Base-by-base conservation (phyloP, 2,113 vertebrate species). In the Maccullochella peelii region DNA sequence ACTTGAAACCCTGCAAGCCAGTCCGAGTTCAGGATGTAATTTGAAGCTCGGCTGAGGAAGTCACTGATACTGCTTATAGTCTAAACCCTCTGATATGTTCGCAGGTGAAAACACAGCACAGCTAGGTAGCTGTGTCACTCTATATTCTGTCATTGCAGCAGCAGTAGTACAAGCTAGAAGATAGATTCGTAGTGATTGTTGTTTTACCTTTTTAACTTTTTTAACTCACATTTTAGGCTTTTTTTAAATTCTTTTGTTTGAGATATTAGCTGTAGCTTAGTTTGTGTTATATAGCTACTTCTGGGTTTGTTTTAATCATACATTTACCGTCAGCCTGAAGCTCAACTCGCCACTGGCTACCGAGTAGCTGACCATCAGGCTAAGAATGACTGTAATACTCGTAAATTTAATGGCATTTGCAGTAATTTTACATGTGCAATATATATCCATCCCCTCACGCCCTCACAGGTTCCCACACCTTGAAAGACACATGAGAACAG, bases 351-450 rank as follows among this genome's bases (percentile, higher is more conserved):
- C 74, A 4, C 69, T 74, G 54, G 86, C 67, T 80, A 68, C 79
- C 18, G 74, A 63, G 42, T 54, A 66, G 82, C 82, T 65, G 82
- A 88, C 77, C 62, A 62, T 79, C 80, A 30, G 70, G 74, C 75
- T 77, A 42, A 23, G 23, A 10, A 25, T 0, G 15, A 71, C 81
- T 42, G 44, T 73, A 62, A 72, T 5, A 27, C 61, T 23, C 11
- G 8, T 7, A 12, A 14, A 36, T 16, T 66, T 30, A 6, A 44
- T 4, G 21, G 15, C 21, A 49, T 25, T 27, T n/a, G 38, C 61
- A 44, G 14, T 57, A 2, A 68, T 77, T 69, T 52, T 3, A 77
- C 77, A 70, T 6, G 88, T 90, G 88, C 88, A 89, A 90, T 89
- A 89, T 59, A 44, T 10, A 20, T n/a, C n/a, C 33, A 33, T 11